Percentiles rank a stretch among this genome's conserved stretches.
phyloP scores from a whole-genome alignment of 1,140 invertebrate species.

The Oryzaephilus surinamensis region DNA sequence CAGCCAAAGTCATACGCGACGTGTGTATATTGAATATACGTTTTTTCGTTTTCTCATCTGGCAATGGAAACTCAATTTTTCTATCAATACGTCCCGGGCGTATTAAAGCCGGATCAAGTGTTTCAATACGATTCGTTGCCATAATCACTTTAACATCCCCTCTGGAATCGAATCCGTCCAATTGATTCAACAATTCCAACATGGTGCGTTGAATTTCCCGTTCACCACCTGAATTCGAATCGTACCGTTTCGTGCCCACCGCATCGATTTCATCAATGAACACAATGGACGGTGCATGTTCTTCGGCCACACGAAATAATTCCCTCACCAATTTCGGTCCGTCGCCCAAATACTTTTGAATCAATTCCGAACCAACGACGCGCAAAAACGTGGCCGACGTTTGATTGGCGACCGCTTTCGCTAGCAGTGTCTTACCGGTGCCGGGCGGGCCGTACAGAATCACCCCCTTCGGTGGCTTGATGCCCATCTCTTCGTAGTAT shows the following conservation, averaged over 20 bases:
- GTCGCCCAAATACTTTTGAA: conserved; percentile 99
- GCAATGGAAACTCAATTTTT: conserved; percentile 98
- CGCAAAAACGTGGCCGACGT: conserved; percentile 98
- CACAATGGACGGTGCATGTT: conserved; percentile 98
- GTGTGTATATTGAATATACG: conserved; percentile 99
- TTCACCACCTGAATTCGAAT: conserved; percentile 98
- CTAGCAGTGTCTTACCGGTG: conserved; percentile 95
- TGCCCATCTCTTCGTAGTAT: conserved; percentile 99
- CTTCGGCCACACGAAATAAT: conserved; percentile 95
- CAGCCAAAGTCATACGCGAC: conserved; percentile 92
- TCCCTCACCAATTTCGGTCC: conserved; percentile 97
- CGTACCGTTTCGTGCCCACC: conserved; percentile 98
- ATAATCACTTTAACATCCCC: conserved; percentile 97
- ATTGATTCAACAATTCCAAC: conserved; percentile 97
- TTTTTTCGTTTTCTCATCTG: conserved; percentile 98
- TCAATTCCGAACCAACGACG: conserved; percentile 97
- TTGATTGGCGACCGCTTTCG: conserved; percentile 99
- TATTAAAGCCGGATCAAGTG: conserved; percentile 96
- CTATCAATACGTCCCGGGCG: conserved; percentile 97
- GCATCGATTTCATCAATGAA: conserved; percentile 99
- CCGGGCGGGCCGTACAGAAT: conserved; percentile 98
- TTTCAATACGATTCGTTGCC: conserved; percentile 99
- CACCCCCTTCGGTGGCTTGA: conserved; percentile 98
- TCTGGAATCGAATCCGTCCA: conserved; percentile 96
- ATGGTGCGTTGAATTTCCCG: conserved; percentile 99